These are phyloP conservation scores for Willowsia nigromaculata DNA, from an alignment of 2,888 invertebrate species.

Conservation along the genomic window DNA sequence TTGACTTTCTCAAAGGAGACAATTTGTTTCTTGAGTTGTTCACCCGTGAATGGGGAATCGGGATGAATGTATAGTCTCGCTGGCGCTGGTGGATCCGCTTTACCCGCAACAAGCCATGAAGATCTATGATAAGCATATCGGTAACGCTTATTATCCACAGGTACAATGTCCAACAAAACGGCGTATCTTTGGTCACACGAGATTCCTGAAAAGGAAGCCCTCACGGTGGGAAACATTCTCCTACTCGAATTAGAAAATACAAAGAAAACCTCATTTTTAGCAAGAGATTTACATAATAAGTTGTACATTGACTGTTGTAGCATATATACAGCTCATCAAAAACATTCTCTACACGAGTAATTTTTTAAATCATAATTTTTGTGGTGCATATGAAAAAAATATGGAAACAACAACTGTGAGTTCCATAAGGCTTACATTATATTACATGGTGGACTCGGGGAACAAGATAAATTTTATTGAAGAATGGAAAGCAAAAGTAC, in stretches of 20 bases:
- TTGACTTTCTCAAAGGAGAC: slow-evolving; percentile 99
- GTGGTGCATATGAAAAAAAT: slow-evolving; percentile 5
- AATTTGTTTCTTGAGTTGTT: slow-evolving; percentile 96
- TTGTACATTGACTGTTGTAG: not conserved
- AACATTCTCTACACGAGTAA: not conserved
- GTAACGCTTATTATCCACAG: slow-evolving; percentile 97
- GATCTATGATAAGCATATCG: slow-evolving; percentile 99
- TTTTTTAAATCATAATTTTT: slow-evolving; percentile 9
- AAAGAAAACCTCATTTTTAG: not conserved
- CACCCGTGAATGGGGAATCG: slow-evolving; percentile 96
- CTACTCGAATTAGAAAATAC: slow-evolving; percentile 82
- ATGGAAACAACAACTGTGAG: not conserved
- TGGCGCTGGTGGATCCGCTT: slow-evolving; percentile 97
- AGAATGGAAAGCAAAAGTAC: slow-evolving; percentile 13
- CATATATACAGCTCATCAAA: not conserved
- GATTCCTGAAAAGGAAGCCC: slow-evolving; percentile 94
- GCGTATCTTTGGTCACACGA: slow-evolving; percentile 92
- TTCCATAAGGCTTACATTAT: slow-evolving; percentile 24
- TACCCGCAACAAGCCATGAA: slow-evolving; percentile 98
- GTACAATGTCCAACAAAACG: slow-evolving; percentile 97
- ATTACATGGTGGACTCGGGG: not conserved
- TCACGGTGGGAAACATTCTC: slow-evolving; percentile 98
- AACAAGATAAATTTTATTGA: slow-evolving; percentile 62
- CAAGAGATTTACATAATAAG: not conserved
- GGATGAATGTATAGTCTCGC: slow-evolving; percentile 97